These are phyloP conservation scores for Chaetura pelagica DNA, from an alignment of 2,113 vertebrate genomes.

Conservation along the genomic window DNA sequence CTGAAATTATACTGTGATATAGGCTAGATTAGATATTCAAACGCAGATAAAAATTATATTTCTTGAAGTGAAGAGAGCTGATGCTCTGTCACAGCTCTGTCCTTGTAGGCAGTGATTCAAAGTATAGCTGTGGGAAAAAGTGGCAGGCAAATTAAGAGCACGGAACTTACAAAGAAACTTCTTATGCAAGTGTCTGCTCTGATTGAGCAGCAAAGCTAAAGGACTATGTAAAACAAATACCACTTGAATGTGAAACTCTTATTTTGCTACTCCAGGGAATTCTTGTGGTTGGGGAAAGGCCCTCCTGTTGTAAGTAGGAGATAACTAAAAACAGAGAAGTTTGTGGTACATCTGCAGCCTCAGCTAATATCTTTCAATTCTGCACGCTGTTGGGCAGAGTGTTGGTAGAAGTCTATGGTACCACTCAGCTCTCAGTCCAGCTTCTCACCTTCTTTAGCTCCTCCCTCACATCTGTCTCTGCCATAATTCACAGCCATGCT, in stretches of 20 bases:
- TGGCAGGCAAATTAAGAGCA: background rate
- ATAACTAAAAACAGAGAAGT: background rate
- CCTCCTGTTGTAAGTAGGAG: background rate
- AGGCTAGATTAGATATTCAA: background rate
- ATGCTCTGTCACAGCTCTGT: background rate
- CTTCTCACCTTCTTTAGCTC: background rate
- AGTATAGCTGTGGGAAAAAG: background rate
- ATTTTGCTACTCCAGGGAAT: background rate
- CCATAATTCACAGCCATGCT: background rate
- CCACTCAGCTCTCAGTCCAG: rapidly evolving
- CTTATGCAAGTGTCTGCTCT: background rate
- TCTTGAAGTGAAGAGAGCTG: background rate
- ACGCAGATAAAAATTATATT: background rate
- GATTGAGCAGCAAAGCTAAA: background rate
- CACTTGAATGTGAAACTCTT: background rate
- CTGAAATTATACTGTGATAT: background rate
- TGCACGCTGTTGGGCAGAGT: background rate
- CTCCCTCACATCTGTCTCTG: background rate
- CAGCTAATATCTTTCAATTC: background rate
- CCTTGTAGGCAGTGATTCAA: background rate
- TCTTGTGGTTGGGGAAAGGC: background rate
- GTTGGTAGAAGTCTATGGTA: background rate
- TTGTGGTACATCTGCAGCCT: background rate
- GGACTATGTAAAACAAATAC: background rate
- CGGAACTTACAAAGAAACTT: background rate